phyloP scores from a whole-genome alignment of 2,888 invertebrate genomes.

The Ganaspis brasiliensis region DNA sequence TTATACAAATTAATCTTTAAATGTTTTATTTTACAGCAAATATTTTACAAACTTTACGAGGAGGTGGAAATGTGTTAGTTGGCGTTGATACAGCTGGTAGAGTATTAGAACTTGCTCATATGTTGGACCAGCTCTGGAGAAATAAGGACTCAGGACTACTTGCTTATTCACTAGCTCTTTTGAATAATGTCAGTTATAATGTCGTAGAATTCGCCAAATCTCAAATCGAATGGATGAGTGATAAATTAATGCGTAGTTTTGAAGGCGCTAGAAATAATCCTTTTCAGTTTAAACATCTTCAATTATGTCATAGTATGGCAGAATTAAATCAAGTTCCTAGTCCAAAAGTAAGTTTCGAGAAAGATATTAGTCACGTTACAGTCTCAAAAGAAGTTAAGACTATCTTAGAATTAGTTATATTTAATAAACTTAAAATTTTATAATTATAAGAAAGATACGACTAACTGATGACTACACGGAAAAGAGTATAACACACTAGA shows the following conservation, averaged over 20 bases:
- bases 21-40: slow-evolving; percentile 85
- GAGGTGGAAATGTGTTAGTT: slow-evolving; percentile 97
- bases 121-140: slow-evolving; percentile 97
- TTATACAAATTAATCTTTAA: background rate
- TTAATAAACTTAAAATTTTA: no score
- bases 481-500: no score
- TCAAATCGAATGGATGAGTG: slow-evolving; percentile 99
- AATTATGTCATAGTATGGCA: slow-evolving; percentile 94
- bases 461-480: no score
- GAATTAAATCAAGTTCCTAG: slow-evolving; percentile 94
- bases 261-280: slow-evolving; percentile 96
- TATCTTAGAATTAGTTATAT: no score
- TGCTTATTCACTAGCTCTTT: slow-evolving; percentile 95
- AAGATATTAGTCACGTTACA: no score
- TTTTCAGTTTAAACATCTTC: slow-evolving; percentile 96
- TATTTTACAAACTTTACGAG: slow-evolving; percentile 95
- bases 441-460: no score
- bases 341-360: slow-evolving; percentile 89
- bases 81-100: slow-evolving; percentile 98
- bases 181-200: slow-evolving; percentile 98
- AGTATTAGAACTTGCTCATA: slow-evolving; percentile 97
- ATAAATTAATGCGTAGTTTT: slow-evolving; percentile 96
- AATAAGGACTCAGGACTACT: slow-evolving; percentile 97
- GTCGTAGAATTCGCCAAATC: slow-evolving; percentile 99
- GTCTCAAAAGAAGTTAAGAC: no score